These are phyloP conservation scores for Grammomys dolichurus DNA, from an alignment of 2,113 vertebrate species.

Conservation along the genomic window DNA sequence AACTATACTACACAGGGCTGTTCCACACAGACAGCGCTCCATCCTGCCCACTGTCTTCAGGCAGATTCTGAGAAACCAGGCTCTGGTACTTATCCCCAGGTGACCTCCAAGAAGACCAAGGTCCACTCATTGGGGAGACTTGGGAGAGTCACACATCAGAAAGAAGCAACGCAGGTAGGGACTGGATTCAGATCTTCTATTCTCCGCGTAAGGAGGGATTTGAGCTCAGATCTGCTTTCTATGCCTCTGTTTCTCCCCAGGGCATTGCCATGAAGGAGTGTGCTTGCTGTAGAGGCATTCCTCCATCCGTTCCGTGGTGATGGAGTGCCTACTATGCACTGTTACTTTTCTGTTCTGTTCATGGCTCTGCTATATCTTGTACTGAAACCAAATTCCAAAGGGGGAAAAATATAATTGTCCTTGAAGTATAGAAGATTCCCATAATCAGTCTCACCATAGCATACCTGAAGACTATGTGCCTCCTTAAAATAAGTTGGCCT, in stretches of 20 bases:
- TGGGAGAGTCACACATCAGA: background rate
- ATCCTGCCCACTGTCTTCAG: background rate
- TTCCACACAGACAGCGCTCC: background rate
- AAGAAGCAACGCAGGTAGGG: background rate
- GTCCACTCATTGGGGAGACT: background rate
- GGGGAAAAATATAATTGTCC: background rate
- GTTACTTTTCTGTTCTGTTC: background rate
- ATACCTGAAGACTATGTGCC: background rate
- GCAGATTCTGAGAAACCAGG: background rate
- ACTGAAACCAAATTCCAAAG: slow-evolving; percentile 26
- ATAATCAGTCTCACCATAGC: background rate
- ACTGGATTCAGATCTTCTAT: background rate
- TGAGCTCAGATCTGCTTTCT: background rate
- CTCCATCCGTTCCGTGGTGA: background rate
- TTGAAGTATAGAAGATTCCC: background rate
- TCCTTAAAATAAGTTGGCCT: background rate
- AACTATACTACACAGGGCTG: background rate
- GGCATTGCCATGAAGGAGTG: background rate
- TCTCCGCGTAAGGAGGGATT: background rate
- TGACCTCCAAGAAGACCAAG: background rate
- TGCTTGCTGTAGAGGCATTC: background rate
- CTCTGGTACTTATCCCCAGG: background rate
- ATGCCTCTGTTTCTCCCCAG: background rate
- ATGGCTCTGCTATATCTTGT: background rate
- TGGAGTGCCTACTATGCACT: background rate